Conservation (phyloP, 1,140 invertebrate genomes). For the Zaprionus kolodkinae region DNA sequence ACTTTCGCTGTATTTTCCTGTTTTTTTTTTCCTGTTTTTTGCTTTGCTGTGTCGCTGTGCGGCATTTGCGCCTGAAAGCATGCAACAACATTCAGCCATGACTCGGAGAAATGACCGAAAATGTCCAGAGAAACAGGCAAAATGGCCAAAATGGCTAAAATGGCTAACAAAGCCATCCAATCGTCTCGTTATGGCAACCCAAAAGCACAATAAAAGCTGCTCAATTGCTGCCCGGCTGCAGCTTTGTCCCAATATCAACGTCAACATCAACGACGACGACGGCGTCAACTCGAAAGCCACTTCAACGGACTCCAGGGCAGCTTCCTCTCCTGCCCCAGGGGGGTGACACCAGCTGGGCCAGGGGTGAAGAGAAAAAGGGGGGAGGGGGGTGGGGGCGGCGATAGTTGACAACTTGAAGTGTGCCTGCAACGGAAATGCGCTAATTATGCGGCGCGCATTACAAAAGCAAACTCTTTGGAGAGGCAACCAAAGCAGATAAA, state of each 20-base stretch:
- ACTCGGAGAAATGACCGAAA: conserved; percentile 3
- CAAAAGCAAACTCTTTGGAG: conserved; percentile 24
- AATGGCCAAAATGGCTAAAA: conserved; percentile 28
- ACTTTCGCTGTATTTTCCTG: not conserved
- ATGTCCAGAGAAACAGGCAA: conserved; percentile 16
- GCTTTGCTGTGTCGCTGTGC: not conserved
- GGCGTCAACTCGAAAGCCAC: conserved; percentile 43
- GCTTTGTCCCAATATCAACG: conserved; percentile 29
- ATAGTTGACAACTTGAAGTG: conserved; percentile 24
- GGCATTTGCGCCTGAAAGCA: conserved; percentile 23
- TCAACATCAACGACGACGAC: conserved; percentile 29
- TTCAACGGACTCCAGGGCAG: conserved; percentile 14
- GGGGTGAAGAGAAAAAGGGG: not conserved
- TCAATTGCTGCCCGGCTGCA: conserved; percentile 31
- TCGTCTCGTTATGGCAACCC: conserved; percentile 36
- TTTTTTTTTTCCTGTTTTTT: not conserved
- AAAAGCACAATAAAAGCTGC: conserved; percentile 52
- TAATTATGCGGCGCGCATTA: conserved; percentile 60
- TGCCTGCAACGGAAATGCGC: conserved; percentile 44
- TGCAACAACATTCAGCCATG: conserved; percentile 26
- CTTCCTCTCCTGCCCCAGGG: not conserved
- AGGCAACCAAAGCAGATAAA: conserved; percentile 15
- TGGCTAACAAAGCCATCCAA: conserved; percentile 39
- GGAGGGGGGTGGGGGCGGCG: not conserved
- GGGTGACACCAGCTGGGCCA: not conserved